These are phyloP conservation scores for Prosapia bicincta DNA, from an alignment of 2,888 invertebrate genomes.

Conservation along the genomic window DNA sequence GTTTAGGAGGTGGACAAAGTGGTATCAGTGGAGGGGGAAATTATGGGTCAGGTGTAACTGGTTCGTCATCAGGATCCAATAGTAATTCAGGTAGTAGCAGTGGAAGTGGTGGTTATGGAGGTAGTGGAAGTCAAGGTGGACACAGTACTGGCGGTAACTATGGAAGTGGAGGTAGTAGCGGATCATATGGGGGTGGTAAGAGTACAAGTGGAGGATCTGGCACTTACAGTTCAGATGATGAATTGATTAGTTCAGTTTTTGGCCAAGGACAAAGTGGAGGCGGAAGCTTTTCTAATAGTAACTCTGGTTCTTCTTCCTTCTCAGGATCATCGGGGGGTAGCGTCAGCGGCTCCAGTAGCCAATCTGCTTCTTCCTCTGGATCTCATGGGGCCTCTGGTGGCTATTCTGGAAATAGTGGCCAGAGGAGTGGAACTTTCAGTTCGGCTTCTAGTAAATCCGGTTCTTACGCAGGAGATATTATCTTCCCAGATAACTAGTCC, in stretches of 20 bases:
- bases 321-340: background rate
- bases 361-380: constrained; percentile 9
- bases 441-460: background rate
- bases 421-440: background rate
- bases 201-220: background rate
- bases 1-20: background rate
- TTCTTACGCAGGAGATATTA: background rate
- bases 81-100: background rate
- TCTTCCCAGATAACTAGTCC: background rate
- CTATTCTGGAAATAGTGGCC: background rate
- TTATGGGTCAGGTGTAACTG: background rate
- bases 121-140: background rate
- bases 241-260: background rate
- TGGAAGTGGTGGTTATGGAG: background rate
- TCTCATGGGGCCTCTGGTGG: background rate
- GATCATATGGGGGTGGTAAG: background rate
- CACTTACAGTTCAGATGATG: constrained; percentile 4
- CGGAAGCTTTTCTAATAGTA: constrained; percentile 7
- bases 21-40: background rate
- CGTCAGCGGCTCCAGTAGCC: constrained; percentile 7
- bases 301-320: background rate
- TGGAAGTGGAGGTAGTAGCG: constrained; percentile 2
- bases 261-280: background rate
- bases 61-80: background rate
- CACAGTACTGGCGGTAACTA: background rate